Evolutionary conservation across 1,140 invertebrate genomes (phyloP).

Genomic region (Anthonomus grandis): DNA sequence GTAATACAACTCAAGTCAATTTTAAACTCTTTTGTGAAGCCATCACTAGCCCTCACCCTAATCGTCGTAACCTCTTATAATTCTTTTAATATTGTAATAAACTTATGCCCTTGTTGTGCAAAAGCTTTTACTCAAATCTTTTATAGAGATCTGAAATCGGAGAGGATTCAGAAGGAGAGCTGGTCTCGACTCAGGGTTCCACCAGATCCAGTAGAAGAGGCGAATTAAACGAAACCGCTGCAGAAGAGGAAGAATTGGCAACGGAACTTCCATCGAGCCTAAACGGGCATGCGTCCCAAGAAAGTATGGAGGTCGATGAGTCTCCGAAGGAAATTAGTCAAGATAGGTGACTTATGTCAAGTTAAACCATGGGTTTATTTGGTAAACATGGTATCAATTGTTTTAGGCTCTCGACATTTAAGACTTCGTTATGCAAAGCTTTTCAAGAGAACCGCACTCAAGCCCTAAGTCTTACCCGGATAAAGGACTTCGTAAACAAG

Average conservation of each 20-base stretch:
- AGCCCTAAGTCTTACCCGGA: constrained; percentile 58
- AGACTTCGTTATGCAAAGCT: constrained; percentile 59
- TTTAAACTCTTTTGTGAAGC: too few species aligned
- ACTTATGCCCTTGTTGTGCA: background rate
- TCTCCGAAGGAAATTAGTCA: constrained; percentile 38
- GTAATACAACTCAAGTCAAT: too few species aligned
- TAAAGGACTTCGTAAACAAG: constrained; percentile 61
- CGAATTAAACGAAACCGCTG: constrained; percentile 11
- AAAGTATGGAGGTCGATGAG: constrained; percentile 38
- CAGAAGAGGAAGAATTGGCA: constrained; percentile 11
- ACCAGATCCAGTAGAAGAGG: constrained; percentile 22
- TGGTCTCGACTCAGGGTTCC: constrained; percentile 29
- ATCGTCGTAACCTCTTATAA: too few species aligned
- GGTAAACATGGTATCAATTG: too few species aligned
- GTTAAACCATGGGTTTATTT: too few species aligned
- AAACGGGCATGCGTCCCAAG: constrained; percentile 16
- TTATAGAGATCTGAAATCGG: constrained; percentile 17
- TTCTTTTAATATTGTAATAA: background rate
- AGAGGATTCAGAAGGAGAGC: constrained; percentile 28
- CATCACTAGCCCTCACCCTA: too few species aligned
- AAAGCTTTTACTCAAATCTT: constrained; percentile 1
- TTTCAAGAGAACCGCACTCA: constrained; percentile 70
- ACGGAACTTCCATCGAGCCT: constrained; percentile 6
- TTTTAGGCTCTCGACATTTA: constrained; percentile 62
- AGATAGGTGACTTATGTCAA: constrained; percentile 40